A percentile compares a stretch with the other conserved stretches of the same genome.
These are phyloP conservation scores for Orgyia antiqua DNA, from an alignment of 2,888 invertebrate species.

Conservation along the genomic window DNA sequence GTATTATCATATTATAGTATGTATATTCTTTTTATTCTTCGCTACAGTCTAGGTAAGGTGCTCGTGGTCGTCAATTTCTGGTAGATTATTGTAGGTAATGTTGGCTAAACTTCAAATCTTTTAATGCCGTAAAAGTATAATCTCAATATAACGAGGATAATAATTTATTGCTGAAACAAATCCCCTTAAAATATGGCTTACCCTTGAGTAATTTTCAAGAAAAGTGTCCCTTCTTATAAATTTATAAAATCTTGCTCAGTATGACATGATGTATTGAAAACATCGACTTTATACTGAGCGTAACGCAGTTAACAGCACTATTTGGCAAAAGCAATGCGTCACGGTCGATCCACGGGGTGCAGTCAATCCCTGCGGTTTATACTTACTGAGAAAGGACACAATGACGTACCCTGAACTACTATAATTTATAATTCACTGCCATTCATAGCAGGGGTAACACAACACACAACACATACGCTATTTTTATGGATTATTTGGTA, in stretches of 20 bases:
- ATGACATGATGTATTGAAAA: slow-evolving; percentile 24
- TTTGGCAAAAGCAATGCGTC: slow-evolving; percentile 43
- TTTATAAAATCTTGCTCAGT: slow-evolving; percentile 10
- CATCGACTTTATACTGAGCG: slow-evolving; percentile 26
- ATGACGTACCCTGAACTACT: slow-evolving; percentile 55
- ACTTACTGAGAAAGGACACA: slow-evolving; percentile 46
- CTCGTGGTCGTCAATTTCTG: no score
- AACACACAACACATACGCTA: no score
- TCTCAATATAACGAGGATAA: no score
- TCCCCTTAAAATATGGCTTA: background rate
- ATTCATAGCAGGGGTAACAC: slow-evolving; percentile 42
- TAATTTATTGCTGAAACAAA: background rate
- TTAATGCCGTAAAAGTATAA: no score
- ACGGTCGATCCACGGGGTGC: slow-evolving; percentile 44
- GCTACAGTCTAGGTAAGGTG: no score
- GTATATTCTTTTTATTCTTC: no score
- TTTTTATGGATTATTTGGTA: no score
- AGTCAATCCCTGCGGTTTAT: slow-evolving; percentile 70
- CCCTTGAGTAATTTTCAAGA: slow-evolving; percentile 3
- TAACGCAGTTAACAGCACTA: slow-evolving; percentile 33
- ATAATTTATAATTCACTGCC: slow-evolving; percentile 59
- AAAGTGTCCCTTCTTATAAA: slow-evolving; percentile 9
- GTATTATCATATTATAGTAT: no score
- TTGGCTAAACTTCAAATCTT: no score
- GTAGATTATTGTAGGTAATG: no score